Evolutionary conservation across 2,113 vertebrate genomes (phyloP), one percentile per base, ranked within the genome.

Genomic region (Ptilorrhoa leucosticta): DNA sequence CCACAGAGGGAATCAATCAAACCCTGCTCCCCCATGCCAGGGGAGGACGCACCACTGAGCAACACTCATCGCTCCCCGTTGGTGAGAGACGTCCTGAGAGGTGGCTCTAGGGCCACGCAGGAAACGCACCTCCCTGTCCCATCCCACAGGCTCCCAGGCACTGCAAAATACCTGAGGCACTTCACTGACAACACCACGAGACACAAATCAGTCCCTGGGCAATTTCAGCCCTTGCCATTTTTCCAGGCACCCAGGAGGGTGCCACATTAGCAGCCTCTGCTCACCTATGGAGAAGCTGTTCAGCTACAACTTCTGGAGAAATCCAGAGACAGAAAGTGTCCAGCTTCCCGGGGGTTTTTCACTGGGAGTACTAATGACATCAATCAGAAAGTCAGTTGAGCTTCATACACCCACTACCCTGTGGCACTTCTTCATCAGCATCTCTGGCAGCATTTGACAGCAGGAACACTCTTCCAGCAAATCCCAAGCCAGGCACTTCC

Each of bases 1-100:
- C 75, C 60, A 37, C 22, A 72, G 84, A 96, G 94, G 80, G 86
- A 95, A 97, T 95, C 97, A 95, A 91, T 96, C 97, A 94, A 75
- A 76, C 57, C 8, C 57, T 65, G 58, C 87, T 96, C 75, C 85
- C 79, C 45, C 11, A 10, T 31, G 54, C 65, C 47, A 93, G 33
- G 63, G 69, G 42, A 71, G 68, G 63, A 96, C 6, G n/a, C 73
- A 78, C 91, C 85, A 65, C 4, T 83, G 85, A 96, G 44, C 92
- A 93, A 27, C 23, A 3, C 81, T 83, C 64, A 71, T 75, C 2
- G 0, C 39, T 95, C 66, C 83, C 71, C 2, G 0, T 1, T 26
- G 31, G 11, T 33, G 75, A 76, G 72, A 88, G 50, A 14, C 10
- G 4, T 20, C 14, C 47, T 4, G 5, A 83, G 80, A 15, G 2